A percentile compares a stretch with the other conserved stretches of the same genome.
These are phyloP conservation scores for Gymnopithys bicolor DNA, from an alignment of 2,797 vertebrate genomes.

Conservation along the genomic window DNA sequence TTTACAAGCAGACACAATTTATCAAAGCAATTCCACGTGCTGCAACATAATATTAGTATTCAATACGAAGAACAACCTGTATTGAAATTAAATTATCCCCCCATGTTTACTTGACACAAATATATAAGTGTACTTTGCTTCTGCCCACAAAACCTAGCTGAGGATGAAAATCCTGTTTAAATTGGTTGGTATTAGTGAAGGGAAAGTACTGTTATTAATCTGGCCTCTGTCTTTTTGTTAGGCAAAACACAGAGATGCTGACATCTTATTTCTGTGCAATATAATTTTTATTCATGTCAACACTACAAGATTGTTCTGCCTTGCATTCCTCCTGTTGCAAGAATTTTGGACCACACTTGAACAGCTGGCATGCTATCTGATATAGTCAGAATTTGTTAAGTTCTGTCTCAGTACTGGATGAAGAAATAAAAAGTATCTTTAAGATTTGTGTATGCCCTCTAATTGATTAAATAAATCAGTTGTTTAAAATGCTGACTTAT, in stretches of 20 bases:
- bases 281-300: not conserved
- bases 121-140: not conserved
- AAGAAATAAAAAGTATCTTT: not conserved
- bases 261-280: not conserved
- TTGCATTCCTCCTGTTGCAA: not conserved
- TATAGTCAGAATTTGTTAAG: not conserved
- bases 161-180: not conserved
- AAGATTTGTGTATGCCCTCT: not conserved
- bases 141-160: not conserved
- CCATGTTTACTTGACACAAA: not conserved
- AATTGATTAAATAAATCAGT: not conserved
- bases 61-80: not conserved
- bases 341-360: not conserved
- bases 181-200: not conserved
- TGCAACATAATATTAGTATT: not conserved
- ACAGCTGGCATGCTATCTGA: not conserved
- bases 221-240: not conserved
- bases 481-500: not conserved
- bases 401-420: not conserved
- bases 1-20: not conserved
- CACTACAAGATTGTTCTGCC: not conserved
- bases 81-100: not conserved
- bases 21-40: not conserved
- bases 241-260: not conserved
- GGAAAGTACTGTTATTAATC: not conserved